Conservation (phyloP, 2,888 invertebrate species). For the Tribolium freemani region DNA sequence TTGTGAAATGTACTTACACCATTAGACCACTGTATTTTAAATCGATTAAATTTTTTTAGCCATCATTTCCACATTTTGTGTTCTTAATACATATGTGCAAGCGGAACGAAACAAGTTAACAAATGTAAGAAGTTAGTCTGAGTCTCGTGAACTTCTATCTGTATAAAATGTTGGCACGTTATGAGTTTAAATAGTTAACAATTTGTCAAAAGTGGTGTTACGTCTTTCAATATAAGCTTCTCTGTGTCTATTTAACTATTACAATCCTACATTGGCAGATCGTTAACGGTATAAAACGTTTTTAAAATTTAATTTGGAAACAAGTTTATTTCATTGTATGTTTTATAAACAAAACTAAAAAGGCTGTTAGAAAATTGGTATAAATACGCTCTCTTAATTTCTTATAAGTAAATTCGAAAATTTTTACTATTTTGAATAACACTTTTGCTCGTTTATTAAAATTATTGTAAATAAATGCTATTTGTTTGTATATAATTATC, state of each 20-base stretch:
- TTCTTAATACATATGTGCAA: slow-evolving; percentile 40
- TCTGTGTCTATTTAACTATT: slow-evolving; percentile 47
- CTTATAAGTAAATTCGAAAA: slow-evolving; percentile 36
- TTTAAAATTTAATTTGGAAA: slow-evolving; percentile 34
- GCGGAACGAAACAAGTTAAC: slow-evolving; percentile 40
- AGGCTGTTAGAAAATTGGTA: slow-evolving; percentile 61
- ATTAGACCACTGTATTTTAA: slow-evolving; percentile 52
- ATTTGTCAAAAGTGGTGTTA: slow-evolving; percentile 49
- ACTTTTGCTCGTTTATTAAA: slow-evolving; percentile 49
- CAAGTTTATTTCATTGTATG: slow-evolving; percentile 52
- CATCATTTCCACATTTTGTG: slow-evolving; percentile 27
- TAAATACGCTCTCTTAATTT: slow-evolving; percentile 54
- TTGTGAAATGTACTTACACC: slow-evolving; percentile 65
- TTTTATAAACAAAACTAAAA: slow-evolving; percentile 61
- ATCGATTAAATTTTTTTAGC: slow-evolving; percentile 48
- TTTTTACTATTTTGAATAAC: slow-evolving; percentile 51
- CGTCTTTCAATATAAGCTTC: slow-evolving; percentile 51
- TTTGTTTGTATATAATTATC: slow-evolving; percentile 51
- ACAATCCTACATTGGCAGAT: slow-evolving; percentile 44
- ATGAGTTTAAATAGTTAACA: slow-evolving; percentile 44
- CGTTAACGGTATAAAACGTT: slow-evolving; percentile 43
- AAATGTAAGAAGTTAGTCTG: slow-evolving; percentile 43
- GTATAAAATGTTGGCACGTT: slow-evolving; percentile 46
- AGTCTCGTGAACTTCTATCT: slow-evolving; percentile 46
- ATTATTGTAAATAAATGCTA: slow-evolving; percentile 50